Conservation (phyloP, 2,113 vertebrate genomes). For the Parus major region DNA sequence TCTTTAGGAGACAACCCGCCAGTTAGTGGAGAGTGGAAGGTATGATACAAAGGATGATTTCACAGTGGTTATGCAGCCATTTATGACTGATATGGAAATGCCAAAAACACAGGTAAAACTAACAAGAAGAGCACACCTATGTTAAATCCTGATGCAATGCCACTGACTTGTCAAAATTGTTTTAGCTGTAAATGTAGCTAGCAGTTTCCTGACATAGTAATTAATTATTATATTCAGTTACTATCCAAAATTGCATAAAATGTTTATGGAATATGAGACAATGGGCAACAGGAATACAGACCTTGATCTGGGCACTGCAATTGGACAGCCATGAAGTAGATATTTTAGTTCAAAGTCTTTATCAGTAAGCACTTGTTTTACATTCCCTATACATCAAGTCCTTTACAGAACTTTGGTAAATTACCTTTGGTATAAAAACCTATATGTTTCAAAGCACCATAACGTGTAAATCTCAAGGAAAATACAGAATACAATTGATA, state of each 20-base stretch:
- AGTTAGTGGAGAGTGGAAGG: conserved; percentile 67
- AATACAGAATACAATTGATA: not conserved
- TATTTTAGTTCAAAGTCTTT: not conserved
- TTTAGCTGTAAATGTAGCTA: not conserved
- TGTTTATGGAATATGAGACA: not conserved
- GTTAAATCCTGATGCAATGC: not conserved
- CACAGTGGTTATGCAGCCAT: conserved; percentile 78
- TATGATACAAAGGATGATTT: conserved; percentile 77
- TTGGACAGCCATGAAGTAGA: not conserved
- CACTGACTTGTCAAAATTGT: not conserved
- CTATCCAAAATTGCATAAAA: not conserved
- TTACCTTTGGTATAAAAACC: not conserved
- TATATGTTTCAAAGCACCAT: not conserved
- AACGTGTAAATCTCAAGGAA: not conserved
- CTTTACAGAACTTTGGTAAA: not conserved
- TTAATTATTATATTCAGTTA: not conserved
- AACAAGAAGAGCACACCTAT: not conserved
- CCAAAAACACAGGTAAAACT: conserved; percentile 72
- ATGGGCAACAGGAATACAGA: not conserved
- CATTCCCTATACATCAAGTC: not conserved
- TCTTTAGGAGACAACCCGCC: conserved; percentile 58
- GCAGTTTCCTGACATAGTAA: not conserved
- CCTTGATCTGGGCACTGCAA: not conserved
- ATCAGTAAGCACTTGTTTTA: not conserved
- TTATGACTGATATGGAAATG: conserved; percentile 51